phyloP scores from a whole-genome alignment of 2,797 vertebrate genomes.

The Potorous gilbertii region DNA sequence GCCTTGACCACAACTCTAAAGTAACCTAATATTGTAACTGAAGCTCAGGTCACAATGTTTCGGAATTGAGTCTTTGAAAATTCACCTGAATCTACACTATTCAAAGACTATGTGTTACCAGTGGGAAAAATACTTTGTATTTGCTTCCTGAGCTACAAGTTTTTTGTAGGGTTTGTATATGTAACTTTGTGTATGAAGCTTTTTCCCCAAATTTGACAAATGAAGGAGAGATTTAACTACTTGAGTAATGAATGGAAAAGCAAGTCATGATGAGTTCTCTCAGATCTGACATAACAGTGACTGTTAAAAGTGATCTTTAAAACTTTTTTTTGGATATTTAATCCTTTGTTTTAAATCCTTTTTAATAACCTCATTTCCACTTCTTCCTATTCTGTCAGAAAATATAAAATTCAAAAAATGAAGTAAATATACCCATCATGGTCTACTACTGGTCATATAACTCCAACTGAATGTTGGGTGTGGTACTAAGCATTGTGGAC shows the following conservation, averaged over 20 bases:
- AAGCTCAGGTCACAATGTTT: background rate
- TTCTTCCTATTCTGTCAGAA: background rate
- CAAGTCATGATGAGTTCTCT: background rate
- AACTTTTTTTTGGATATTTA: background rate
- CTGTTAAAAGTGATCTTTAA: background rate
- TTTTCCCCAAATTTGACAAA: fast-evolving
- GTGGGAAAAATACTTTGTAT: background rate
- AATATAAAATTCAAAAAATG: background rate
- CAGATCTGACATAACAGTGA: background rate
- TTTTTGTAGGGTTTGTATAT: background rate
- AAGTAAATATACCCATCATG: background rate
- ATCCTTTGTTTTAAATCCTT: background rate
- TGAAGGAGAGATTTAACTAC: background rate
- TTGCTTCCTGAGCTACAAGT: background rate
- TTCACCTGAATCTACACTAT: background rate
- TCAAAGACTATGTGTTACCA: background rate
- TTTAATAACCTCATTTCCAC: background rate
- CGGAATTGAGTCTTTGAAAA: background rate
- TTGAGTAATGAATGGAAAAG: background rate
- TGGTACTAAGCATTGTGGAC: background rate
- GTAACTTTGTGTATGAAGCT: background rate
- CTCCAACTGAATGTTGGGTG: background rate
- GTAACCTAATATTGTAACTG: background rate
- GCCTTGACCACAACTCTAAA: background rate
- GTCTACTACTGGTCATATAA: background rate